A percentile compares a stretch with the other conserved stretches of the same genome.
phyloP scores from a whole-genome alignment of 2,113 vertebrate genomes.

The Hemiprocne comata region DNA sequence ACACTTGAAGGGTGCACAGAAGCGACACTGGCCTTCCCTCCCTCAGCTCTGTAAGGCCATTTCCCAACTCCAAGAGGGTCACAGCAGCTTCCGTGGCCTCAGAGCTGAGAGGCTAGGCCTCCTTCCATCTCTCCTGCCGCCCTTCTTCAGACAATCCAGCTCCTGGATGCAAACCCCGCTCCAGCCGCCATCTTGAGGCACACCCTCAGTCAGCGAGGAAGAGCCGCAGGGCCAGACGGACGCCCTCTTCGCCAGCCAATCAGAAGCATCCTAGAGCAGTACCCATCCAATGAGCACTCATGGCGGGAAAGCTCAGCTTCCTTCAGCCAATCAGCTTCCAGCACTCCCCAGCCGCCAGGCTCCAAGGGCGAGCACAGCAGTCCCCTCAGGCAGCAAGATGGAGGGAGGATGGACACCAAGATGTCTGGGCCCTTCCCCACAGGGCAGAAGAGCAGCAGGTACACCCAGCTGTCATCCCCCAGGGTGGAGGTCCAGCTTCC shows the following conservation, averaged over 20 bases:
- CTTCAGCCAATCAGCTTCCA: neutral
- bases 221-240: neutral
- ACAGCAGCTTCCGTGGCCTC: too few species aligned
- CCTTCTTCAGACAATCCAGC: neutral
- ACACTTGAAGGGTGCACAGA: neutral
- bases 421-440: neutral
- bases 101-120: neutral
- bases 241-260: neutral
- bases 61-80: neutral
- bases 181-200: neutral
- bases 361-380: rapidly evolving
- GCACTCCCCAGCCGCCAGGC: neutral
- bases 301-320: rapidly evolving
- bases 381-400: neutral
- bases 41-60: neutral
- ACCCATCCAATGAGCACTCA: neutral
- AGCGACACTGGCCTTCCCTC: neutral
- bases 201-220: neutral
- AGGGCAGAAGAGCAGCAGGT: neutral
- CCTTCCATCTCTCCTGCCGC: neutral
- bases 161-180: neutral
- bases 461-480: too few species aligned
- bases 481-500: neutral
- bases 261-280: neutral
- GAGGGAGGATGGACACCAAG: rapidly evolving